phyloP scores from a whole-genome alignment of 1,140 invertebrate genomes.

The Tetramorium simillimum region DNA sequence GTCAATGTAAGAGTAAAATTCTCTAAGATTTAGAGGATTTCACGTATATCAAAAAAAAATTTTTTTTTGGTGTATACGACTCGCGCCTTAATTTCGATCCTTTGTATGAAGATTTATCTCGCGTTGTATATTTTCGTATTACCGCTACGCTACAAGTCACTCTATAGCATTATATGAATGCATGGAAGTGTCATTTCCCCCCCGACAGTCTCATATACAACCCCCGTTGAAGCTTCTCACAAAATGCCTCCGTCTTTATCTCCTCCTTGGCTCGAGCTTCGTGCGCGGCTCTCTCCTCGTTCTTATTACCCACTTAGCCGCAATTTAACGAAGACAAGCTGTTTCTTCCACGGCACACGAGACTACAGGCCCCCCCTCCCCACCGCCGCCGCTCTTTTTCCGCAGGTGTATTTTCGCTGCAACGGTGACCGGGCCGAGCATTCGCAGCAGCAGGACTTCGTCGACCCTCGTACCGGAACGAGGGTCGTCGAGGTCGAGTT shows the following conservation, averaged over 20 bases:
- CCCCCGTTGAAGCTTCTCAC: neutral
- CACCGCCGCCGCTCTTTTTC: conserved; percentile 30
- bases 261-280: neutral
- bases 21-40: no score
- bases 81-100: neutral
- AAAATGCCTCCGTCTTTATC: neutral
- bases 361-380: neutral
- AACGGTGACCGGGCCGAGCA: conserved; percentile 91
- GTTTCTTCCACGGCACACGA: conserved; percentile 49
- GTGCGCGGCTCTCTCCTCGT: neutral
- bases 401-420: conserved; percentile 93
- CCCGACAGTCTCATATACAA: neutral
- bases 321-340: conserved; percentile 40
- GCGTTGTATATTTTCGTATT: neutral
- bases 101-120: neutral
- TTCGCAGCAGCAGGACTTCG: conserved; percentile 88
- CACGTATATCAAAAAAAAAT: no score
- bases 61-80: neutral
- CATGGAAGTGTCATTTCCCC: neutral
- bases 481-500: conserved; percentile 94
- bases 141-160: neutral
- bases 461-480: conserved; percentile 95
- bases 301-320: conserved; percentile 66
- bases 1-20: no score
- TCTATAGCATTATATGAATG: neutral